These are phyloP conservation scores for Irena cyanogastra DNA, from an alignment of 2,113 vertebrate species.

Conservation along the genomic window DNA sequence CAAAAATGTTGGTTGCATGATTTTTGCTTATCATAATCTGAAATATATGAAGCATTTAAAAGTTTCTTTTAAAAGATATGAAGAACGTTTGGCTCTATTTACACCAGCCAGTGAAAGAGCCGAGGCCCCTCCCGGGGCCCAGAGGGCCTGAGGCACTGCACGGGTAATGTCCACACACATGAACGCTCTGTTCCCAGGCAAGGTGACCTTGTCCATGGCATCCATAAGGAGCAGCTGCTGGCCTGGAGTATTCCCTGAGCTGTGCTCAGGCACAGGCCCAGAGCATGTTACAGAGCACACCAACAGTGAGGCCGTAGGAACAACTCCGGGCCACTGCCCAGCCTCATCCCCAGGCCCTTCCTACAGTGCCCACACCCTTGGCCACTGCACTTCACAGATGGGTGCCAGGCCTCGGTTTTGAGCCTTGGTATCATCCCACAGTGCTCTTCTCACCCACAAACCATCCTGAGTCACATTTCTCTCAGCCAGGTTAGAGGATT, in stretches of 20 bases:
- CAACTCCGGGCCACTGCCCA: not conserved
- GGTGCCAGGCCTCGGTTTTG: not conserved
- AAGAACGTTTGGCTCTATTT: not conserved
- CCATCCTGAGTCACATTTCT: not conserved
- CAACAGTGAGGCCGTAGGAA: rapidly evolving
- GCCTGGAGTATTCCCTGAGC: not conserved
- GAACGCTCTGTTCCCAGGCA: not conserved
- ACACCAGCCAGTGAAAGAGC: not conserved
- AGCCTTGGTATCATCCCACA: not conserved
- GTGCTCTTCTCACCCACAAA: not conserved
- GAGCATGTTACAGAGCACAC: too few relatives aligned
- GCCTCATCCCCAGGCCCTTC: too few relatives aligned
- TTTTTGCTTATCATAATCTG: not conserved
- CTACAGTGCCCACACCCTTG: too few relatives aligned
- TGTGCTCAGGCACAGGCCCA: not conserved
- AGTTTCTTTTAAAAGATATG: not conserved
- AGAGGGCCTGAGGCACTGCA: not conserved
- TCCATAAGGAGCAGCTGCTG: not conserved
- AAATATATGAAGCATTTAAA: not conserved
- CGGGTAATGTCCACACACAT: not conserved
- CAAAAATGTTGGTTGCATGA: not conserved
- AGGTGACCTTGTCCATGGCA: not conserved
- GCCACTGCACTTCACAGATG: not conserved
- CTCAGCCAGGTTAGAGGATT: not conserved
- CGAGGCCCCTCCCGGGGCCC: not conserved